phyloP scores from a whole-genome alignment of 1,140 invertebrate genomes.

The Drosophila subpulchrella region DNA sequence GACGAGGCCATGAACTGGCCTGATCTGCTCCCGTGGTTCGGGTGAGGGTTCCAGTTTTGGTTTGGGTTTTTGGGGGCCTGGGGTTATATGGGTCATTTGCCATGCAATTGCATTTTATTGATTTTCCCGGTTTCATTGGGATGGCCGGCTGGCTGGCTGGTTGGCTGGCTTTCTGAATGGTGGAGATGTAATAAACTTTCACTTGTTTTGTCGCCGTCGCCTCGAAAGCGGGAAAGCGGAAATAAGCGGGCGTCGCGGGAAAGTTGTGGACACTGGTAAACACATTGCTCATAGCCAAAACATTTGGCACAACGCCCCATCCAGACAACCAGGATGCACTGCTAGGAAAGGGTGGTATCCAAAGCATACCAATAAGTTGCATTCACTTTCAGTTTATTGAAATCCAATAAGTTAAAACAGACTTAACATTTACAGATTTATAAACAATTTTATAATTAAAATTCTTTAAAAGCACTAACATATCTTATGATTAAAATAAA shows the following conservation, averaged over 20 bases:
- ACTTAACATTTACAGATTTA: no score
- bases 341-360: neutral
- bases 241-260: constrained; percentile 16
- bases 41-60: neutral
- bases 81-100: constrained; percentile 76
- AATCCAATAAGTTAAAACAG: no score
- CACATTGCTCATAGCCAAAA: constrained; percentile 67
- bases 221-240: constrained; percentile 24
- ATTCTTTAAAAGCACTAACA: no score
- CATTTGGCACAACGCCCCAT: constrained; percentile 51
- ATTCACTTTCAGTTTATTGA: no score
- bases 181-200: constrained; percentile 73
- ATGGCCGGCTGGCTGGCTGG: constrained; percentile 1
- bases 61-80: neutral
- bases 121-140: constrained; percentile 47
- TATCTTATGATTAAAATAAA: no score
- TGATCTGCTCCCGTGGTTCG: constrained; percentile 9
- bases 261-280: constrained; percentile 56
- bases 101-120: constrained; percentile 74
- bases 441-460: no score
- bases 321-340: constrained; percentile 20
- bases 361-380: neutral
- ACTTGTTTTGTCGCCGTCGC: constrained; percentile 68
- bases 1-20: constrained; percentile 34
- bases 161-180: neutral